Evolutionary conservation across 2,888 invertebrate species (phyloP).

Genomic region (Ommatoiulus sabulosus): DNA sequence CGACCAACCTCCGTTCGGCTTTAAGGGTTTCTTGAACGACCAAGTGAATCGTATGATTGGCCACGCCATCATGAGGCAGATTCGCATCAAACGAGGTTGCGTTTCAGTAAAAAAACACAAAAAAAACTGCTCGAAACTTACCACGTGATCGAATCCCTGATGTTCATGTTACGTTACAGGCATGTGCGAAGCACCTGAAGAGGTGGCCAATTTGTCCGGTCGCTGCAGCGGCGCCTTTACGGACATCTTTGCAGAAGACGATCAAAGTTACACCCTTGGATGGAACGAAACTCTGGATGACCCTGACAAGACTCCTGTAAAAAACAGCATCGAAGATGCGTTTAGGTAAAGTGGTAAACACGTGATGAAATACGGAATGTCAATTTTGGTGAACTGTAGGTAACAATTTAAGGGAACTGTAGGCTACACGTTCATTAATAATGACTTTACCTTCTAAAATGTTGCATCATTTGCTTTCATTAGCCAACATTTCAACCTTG

Average conservation of each 20-base stretch:
- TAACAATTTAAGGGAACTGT: too few species aligned
- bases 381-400: not conserved
- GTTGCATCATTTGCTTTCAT: too few species aligned
- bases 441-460: too few species aligned
- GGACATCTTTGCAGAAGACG: conserved; percentile 63
- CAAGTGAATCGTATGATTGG: conserved; percentile 71
- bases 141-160: not conserved
- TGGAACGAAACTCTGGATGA: conserved; percentile 61
- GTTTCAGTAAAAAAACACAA: conserved; percentile 56
- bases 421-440: too few species aligned
- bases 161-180: conserved; percentile 55
- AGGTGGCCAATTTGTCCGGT: conserved; percentile 60
- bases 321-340: not conserved
- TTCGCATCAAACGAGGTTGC: conserved; percentile 67
- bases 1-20: conserved; percentile 68
- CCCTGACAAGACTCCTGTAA: not conserved
- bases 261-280: conserved; percentile 62
- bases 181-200: conserved; percentile 60
- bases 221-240: conserved; percentile 62
- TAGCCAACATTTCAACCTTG: too few species aligned
- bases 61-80: conserved; percentile 70
- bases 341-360: conserved; percentile 21
- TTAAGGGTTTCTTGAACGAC: conserved; percentile 70
- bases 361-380: not conserved
- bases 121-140: not conserved